Conservation (phyloP, 2,888 invertebrate species). For the Taenaris catops region DNA sequence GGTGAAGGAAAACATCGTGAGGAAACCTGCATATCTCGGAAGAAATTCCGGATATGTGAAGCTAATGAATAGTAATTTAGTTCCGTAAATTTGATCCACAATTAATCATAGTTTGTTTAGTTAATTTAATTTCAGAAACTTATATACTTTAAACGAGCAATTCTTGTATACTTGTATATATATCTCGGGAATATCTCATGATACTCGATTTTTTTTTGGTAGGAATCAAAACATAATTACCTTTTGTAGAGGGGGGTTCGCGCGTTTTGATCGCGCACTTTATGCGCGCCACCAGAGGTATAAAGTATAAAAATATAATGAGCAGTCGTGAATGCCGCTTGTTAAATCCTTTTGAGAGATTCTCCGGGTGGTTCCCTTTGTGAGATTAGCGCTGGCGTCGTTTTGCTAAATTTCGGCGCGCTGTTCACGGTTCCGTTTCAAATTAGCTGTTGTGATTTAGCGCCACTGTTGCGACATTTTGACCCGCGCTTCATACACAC, state of each 20-base stretch:
- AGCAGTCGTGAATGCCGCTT: conserved; percentile 72
- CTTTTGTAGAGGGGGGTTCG: conserved; percentile 78
- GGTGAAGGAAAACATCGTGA: too few species aligned
- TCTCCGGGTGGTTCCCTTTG: conserved; percentile 54
- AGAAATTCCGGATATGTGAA: too few species aligned
- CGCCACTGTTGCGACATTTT: conserved; percentile 48
- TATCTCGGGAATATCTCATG: conserved; percentile 80
- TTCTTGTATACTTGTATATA: too few species aligned
- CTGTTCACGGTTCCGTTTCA: conserved; percentile 63
- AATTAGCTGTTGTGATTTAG: conserved; percentile 70
- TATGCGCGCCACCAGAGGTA: conserved; percentile 64
- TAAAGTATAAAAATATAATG: conserved; percentile 80
- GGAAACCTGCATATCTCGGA: too few species aligned
- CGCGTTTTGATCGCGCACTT: conserved; percentile 77
- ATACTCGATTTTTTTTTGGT: conserved; percentile 75
- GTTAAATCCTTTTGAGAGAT: conserved; percentile 76
- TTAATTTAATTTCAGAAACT: too few species aligned
- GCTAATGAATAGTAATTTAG: too few species aligned
- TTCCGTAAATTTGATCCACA: too few species aligned
- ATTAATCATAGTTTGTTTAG: too few species aligned
- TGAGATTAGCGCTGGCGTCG: conserved; percentile 55
- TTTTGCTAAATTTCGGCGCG: conserved; percentile 46
- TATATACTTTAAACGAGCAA: too few species aligned
- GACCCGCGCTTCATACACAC: conserved; percentile 49
- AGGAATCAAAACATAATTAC: conserved; percentile 80